Conservation (phyloP, 2,888 invertebrate genomes). For the Platypus cylindrus region DNA sequence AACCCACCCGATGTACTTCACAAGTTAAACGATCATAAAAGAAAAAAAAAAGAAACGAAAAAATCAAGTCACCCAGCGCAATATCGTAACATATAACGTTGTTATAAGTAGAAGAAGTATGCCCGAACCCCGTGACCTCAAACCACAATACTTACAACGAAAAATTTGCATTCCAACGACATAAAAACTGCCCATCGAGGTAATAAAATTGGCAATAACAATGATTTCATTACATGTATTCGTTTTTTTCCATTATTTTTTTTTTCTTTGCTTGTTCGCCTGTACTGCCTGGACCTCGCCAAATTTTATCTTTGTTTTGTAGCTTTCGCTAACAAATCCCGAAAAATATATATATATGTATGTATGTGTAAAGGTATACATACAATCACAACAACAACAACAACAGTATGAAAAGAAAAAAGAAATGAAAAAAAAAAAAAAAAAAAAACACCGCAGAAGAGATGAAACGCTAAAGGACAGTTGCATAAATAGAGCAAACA, state of each 20-base stretch:
- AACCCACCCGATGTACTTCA: too few species aligned
- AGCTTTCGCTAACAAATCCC: slow-evolving; percentile 11
- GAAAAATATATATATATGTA: slow-evolving; percentile 1
- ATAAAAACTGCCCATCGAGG: slow-evolving; percentile 18
- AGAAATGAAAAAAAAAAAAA: too few species aligned
- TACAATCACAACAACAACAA: not conserved
- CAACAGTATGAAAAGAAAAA: too few species aligned
- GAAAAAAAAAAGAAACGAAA: slow-evolving; percentile 10
- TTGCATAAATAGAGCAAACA: too few species aligned
- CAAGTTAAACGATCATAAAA: too few species aligned
- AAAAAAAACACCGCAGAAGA: too few species aligned
- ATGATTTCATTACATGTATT: slow-evolving; percentile 25
- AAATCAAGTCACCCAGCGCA: slow-evolving; percentile 10
- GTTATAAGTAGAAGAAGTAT: too few species aligned
- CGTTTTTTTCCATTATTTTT: too few species aligned
- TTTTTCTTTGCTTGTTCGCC: too few species aligned
- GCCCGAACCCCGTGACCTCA: slow-evolving; percentile 13
- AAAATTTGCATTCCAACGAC: slow-evolving; percentile 15
- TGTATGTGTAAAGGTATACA: too few species aligned
- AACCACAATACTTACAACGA: slow-evolving; percentile 13
- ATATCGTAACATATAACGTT: slow-evolving; percentile 8
- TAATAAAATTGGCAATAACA: slow-evolving; percentile 23
- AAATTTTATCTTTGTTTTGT: slow-evolving; percentile 11
- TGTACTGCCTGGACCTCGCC: slow-evolving; percentile 7
- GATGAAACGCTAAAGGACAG: too few species aligned